Evolutionary conservation across 1,140 invertebrate species (phyloP), one percentile per base, ranked within the genome.

Genomic region (Cydia strobilella): DNA sequence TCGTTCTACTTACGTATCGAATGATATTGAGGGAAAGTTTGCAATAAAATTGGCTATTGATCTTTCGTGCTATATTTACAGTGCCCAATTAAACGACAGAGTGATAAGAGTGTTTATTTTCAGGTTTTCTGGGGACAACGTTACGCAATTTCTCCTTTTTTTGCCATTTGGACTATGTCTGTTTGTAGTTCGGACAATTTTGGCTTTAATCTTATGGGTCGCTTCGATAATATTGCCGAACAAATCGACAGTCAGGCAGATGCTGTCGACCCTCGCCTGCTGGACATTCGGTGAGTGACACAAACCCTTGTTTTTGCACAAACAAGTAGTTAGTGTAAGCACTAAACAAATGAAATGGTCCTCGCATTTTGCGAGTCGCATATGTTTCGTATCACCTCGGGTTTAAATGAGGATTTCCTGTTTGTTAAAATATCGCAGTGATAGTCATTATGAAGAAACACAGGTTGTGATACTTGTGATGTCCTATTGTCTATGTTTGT

Each of bases 181-280:
- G 42, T 85, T 94, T 82, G 63, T 89, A 48, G 77, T 94, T 74
- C 88, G 94, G 79, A 81, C 89, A 74, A 77, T 94, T 62, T 75
- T 94, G 74, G 93, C 88, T 27, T 81, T 94, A 73, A 77, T 93
- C 78, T 83, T 94, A 66, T 93, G 94, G 87, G 82, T 94, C 51
- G 87, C 94, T 45, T 92, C 93, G 23, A 93, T 93, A 74, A 82
- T 94, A 80, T 85, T 94, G 76, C 93, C 94, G 62, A 93, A 94
- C 81, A 93, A 93, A 80, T 93, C 89, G 20, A 87, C 90, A 75
- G 82, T 93, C 71, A 91, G 94, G 75, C 92, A 93, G 77, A 83
- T 94, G 76, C 78, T 94, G 65, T 91, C 93, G 59, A 94, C 93
- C 72, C 82, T 94, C n/a, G 92, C 94, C 27, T 94, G 94, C 79